A percentile compares a stretch with the other conserved stretches of the same genome.
Conservation (phyloP, 2,888 invertebrate genomes). For the Dendrolimus houi region DNA sequence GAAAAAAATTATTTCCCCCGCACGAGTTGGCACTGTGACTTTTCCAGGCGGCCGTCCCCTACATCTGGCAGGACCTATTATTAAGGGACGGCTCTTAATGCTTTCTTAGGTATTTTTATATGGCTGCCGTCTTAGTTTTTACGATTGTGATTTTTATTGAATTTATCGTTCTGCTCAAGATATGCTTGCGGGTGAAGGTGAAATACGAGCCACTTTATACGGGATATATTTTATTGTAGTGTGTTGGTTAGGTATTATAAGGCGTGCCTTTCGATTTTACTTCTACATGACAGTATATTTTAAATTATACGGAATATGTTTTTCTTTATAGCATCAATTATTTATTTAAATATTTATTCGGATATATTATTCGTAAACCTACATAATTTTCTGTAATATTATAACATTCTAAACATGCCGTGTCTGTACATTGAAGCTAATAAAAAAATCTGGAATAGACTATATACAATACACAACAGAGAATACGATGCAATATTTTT, state of each 20-base stretch:
- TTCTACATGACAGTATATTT: background rate
- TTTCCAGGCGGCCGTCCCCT: conserved; percentile 71
- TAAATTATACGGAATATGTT: too few relatives aligned
- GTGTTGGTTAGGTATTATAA: conserved; percentile 23
- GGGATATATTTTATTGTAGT: conserved; percentile 66
- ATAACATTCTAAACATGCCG: too few relatives aligned
- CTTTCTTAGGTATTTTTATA: conserved; percentile 73
- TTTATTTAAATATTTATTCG: too few relatives aligned
- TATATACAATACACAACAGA: too few relatives aligned
- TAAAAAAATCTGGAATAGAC: too few relatives aligned
- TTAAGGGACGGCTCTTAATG: conserved; percentile 73
- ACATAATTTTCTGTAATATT: too few relatives aligned
- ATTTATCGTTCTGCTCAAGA: conserved; percentile 47
- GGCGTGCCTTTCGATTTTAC: background rate
- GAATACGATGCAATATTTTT: too few relatives aligned
- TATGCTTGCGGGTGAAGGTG: conserved; percentile 58
- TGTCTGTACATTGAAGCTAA: too few relatives aligned
- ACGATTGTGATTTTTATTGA: conserved; percentile 75
- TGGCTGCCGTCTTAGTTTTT: conserved; percentile 68
- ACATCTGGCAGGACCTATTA: conserved; percentile 74
- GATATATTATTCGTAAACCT: too few relatives aligned
- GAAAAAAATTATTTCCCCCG: conserved; percentile 74
- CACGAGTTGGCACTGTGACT: conserved; percentile 70
- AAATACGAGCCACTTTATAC: conserved; percentile 64
- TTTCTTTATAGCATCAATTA: too few relatives aligned